phyloP scores from a whole-genome alignment of 2,113 vertebrate genomes.

The Chionodraco myersi region DNA sequence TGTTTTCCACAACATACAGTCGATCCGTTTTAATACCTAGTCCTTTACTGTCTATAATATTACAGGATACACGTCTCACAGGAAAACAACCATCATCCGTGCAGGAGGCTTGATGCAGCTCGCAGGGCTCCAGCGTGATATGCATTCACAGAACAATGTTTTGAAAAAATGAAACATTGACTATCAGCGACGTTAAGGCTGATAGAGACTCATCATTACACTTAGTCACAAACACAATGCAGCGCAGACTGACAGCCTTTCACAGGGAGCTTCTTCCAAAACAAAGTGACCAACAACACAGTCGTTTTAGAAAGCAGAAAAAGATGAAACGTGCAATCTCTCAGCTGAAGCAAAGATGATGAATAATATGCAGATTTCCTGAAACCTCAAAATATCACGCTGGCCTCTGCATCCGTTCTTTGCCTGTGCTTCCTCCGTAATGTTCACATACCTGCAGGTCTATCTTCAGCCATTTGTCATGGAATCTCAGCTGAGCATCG shows the following conservation, averaged over 20 bases:
- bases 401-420: not conserved
- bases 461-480: conserved; percentile 99
- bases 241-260: not conserved
- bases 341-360: not conserved
- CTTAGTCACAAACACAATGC: not conserved
- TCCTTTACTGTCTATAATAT: not conserved
- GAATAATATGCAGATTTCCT: not conserved
- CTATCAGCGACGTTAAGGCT: not conserved
- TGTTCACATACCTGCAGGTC: conserved; percentile 91
- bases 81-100: conserved; percentile 43
- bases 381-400: not conserved
- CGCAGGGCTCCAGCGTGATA: not conserved
- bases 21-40: not conserved
- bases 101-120: not conserved
- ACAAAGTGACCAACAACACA: not conserved
- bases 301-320: no score
- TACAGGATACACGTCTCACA: not conserved
- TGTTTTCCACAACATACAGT: conserved; percentile 42
- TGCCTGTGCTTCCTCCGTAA: not conserved
- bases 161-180: not conserved
- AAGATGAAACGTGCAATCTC: not conserved
- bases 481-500: conserved; percentile 93
- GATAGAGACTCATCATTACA: no score
- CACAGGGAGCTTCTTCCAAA: not conserved
- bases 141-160: no score